phyloP scores from a whole-genome alignment of 2,113 vertebrate species.

The Alethe diademata region DNA sequence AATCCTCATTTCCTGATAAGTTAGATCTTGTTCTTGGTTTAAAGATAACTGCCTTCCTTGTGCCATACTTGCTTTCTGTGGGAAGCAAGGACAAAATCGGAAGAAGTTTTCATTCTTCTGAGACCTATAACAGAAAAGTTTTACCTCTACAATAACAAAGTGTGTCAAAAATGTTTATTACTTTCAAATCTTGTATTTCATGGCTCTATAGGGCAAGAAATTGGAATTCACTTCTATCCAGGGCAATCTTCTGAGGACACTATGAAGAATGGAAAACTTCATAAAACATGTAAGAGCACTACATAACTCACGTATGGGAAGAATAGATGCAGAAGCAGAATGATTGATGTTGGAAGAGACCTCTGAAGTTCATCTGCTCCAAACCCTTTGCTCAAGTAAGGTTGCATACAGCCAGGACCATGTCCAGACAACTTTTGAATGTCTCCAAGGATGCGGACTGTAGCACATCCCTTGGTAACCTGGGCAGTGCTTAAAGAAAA shows the following conservation, averaged over 20 bases:
- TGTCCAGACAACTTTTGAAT: not conserved
- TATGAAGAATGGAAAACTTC: not conserved
- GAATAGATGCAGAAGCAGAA: not conserved
- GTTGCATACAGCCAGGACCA: not conserved
- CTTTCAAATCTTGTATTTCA: not conserved
- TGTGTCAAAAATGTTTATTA: not conserved
- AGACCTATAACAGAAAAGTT: not conserved
- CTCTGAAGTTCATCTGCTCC: not conserved
- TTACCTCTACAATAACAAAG: not conserved
- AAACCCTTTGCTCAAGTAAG: not conserved
- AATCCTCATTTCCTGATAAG: not conserved
- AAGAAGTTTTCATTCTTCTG: not conserved
- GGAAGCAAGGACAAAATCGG: not conserved
- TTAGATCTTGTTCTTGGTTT: not conserved
- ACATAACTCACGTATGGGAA: not conserved
- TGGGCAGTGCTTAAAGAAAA: not conserved
- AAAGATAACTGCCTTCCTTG: not conserved
- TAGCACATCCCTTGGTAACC: not conserved
- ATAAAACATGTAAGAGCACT: not conserved
- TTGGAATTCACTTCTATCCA: not conserved
- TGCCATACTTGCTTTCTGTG: not conserved
- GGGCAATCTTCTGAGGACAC: not conserved
- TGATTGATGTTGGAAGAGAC: not conserved
- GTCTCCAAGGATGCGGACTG: not conserved
- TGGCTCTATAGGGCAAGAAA: not conserved